These are phyloP conservation scores for Callosobruchus maculatus DNA, from an alignment of 2,888 invertebrate species.

Conservation along the genomic window DNA sequence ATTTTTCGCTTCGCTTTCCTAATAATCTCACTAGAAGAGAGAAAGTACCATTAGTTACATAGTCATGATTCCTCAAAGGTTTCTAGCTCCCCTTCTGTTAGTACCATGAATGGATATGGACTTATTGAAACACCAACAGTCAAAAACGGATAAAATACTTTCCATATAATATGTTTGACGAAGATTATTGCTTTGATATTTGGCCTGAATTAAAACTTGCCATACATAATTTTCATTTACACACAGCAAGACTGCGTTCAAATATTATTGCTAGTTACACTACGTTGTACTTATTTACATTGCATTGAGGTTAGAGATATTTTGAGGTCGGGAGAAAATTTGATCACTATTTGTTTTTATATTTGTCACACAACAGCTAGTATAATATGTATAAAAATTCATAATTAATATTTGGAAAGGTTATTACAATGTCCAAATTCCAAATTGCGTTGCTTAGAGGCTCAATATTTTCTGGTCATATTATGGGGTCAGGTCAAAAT, in stretches of 20 bases:
- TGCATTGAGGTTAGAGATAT: constrained; percentile 20
- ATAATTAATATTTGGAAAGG: background rate
- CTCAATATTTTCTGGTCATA: no score
- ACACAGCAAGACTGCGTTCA: background rate
- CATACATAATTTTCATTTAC: background rate
- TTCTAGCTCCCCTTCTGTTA: background rate
- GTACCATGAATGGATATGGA: background rate
- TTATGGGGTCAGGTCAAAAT: no score
- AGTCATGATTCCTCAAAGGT: background rate
- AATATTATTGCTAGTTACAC: constrained; percentile 21
- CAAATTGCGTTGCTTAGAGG: no score
- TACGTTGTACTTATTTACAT: constrained; percentile 18
- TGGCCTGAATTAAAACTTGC: background rate
- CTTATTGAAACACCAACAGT: background rate
- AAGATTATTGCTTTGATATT: background rate
- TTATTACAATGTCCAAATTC: background rate
- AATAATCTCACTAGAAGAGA: no score
- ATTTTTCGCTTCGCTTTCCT: no score
- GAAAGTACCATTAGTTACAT: no score
- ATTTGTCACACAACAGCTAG: background rate
- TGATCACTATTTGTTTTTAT: background rate
- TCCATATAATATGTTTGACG: background rate
- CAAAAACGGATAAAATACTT: background rate
- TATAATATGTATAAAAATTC: background rate
- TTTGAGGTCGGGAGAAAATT: background rate